These are phyloP conservation scores for Netelia virgata DNA, from an alignment of 2,888 invertebrate species.

Conservation along the genomic window DNA sequence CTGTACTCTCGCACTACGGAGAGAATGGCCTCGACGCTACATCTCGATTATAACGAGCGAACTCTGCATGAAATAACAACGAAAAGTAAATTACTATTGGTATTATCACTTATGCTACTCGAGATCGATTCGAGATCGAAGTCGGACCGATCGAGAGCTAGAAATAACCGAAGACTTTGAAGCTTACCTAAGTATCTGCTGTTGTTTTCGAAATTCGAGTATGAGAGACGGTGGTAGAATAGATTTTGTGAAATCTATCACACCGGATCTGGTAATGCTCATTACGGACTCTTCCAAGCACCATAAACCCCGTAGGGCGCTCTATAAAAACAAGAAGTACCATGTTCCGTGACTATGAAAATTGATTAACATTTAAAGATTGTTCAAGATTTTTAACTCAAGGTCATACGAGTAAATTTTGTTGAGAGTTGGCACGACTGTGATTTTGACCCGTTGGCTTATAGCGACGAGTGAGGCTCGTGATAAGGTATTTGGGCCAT, in stretches of 20 bases:
- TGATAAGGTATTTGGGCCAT: too few relatives aligned
- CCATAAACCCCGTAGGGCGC: constrained; percentile 83
- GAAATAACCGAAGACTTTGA: background rate
- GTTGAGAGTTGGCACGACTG: too few relatives aligned
- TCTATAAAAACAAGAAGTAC: constrained; percentile 78
- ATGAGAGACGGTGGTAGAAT: constrained; percentile 31
- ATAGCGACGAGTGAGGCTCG: too few relatives aligned
- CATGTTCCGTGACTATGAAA: background rate
- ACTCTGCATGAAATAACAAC: constrained; percentile 66
- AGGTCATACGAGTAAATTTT: too few relatives aligned
- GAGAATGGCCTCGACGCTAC: constrained; percentile 75
- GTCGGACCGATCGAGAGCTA: background rate
- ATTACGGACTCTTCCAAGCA: constrained; percentile 81
- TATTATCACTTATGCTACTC: too few relatives aligned
- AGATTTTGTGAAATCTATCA: constrained; percentile 71
- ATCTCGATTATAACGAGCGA: constrained; percentile 76
- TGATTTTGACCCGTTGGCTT: too few relatives aligned
- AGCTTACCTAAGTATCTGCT: constrained; percentile 76
- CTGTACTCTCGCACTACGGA: constrained; percentile 73
- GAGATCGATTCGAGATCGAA: too few relatives aligned
- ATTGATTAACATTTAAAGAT: too few relatives aligned
- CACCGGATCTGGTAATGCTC: constrained; percentile 76
- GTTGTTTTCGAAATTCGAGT: constrained; percentile 71
- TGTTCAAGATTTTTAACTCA: too few relatives aligned
- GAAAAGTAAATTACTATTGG: background rate